Percentiles rank a stretch among this genome's conserved stretches.
These are phyloP conservation scores for Amaurobius ferox DNA, from an alignment of 2,888 invertebrate genomes.

Conservation along the genomic window DNA sequence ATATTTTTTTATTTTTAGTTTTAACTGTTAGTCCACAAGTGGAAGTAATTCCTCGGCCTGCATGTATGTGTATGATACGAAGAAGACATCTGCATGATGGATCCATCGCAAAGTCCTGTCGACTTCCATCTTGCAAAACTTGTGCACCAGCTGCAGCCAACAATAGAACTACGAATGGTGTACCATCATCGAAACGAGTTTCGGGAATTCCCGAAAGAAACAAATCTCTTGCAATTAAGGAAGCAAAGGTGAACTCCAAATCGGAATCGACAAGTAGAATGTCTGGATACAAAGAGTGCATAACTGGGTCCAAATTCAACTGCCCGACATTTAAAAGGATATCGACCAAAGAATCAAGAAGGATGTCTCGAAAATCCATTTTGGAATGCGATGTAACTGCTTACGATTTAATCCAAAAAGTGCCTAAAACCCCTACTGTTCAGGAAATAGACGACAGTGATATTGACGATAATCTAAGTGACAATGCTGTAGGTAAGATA, in stretches of 20 bases:
- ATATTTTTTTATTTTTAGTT: constrained; percentile 19
- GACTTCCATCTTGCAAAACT: constrained; percentile 51
- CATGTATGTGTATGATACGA: constrained; percentile 45
- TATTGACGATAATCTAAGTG: constrained; percentile 67
- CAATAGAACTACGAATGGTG: constrained; percentile 29
- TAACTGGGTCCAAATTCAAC: constrained; percentile 39
- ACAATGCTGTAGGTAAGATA: constrained; percentile 57
- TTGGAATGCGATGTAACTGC: constrained; percentile 74
- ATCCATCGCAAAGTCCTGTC: constrained; percentile 15
- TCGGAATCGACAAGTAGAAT: constrained; percentile 47
- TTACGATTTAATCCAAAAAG: constrained; percentile 69
- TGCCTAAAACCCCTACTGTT: constrained; percentile 44
- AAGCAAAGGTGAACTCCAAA: constrained; percentile 47
- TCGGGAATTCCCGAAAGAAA: constrained; percentile 39
- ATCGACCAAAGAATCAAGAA: constrained; percentile 36
- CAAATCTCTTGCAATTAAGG: constrained; percentile 31
- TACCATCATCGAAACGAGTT: constrained; percentile 19
- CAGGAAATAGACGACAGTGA: constrained; percentile 69
- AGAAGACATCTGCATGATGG: constrained; percentile 39
- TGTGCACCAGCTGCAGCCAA: constrained; percentile 22
- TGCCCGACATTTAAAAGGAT: constrained; percentile 19
- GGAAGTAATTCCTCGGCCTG: constrained; percentile 35
- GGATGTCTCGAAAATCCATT: constrained; percentile 73
- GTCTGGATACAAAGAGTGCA: constrained; percentile 62
- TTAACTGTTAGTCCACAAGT: constrained; percentile 35